Conservation (phyloP, 92 coral and sea anemone species). For the Micromussa lordhowensis region DNA sequence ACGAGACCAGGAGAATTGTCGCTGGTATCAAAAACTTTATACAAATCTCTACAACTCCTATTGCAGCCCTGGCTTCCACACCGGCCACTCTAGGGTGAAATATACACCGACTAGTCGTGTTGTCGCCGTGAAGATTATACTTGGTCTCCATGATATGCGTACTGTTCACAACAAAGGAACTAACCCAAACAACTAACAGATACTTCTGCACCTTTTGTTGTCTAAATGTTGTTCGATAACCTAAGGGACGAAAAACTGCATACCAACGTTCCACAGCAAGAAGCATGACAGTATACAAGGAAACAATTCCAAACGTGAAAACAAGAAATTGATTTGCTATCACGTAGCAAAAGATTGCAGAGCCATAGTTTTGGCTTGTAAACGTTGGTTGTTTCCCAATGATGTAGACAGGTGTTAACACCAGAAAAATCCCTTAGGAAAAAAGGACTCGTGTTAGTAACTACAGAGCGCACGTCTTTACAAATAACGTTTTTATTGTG, state of each 20-base stretch:
- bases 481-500: neutral
- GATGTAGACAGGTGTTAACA: slow-evolving; percentile 63
- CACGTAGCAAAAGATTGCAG: slow-evolving; percentile 60
- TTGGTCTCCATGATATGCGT: slow-evolving; percentile 61
- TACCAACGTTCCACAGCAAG: slow-evolving; percentile 89
- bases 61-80: slow-evolving; percentile 19
- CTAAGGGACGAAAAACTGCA: slow-evolving; percentile 76
- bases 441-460: neutral
- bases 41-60: slow-evolving; percentile 59
- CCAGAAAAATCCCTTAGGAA: slow-evolving; percentile 49
- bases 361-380: slow-evolving; percentile 34
- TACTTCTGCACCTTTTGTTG: slow-evolving; percentile 60
- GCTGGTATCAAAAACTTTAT: slow-evolving; percentile 59
- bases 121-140: slow-evolving; percentile 19
- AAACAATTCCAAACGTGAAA: slow-evolving; percentile 79
- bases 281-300: slow-evolving; percentile 78
- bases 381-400: slow-evolving; percentile 43
- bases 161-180: slow-evolving; percentile 66
- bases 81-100: slow-evolving; percentile 18
- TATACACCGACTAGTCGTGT: slow-evolving; percentile 25
- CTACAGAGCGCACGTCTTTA: neutral
- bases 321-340: slow-evolving; percentile 72
- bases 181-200: slow-evolving; percentile 62
- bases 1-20: slow-evolving; percentile 31
- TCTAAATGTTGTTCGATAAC: slow-evolving; percentile 66